These are phyloP conservation scores for Nudaria mundana DNA, from an alignment of 2,888 invertebrate species.

Conservation along the genomic window DNA sequence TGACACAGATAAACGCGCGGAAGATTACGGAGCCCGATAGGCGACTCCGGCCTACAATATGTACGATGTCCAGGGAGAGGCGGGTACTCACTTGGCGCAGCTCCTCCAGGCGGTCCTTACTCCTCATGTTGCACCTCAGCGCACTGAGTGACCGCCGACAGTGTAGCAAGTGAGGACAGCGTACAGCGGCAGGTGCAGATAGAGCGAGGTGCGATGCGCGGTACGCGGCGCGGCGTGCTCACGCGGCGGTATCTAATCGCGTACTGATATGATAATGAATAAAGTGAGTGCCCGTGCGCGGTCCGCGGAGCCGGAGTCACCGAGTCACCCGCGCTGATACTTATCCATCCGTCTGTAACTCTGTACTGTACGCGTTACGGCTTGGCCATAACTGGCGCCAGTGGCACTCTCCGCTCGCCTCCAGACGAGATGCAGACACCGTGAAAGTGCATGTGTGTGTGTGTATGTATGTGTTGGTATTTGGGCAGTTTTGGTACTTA, in stretches of 20 bases:
- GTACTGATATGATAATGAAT: conserved; percentile 32
- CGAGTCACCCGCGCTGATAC: too few species aligned
- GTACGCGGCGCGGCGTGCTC: conserved; percentile 37
- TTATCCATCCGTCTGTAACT: too few species aligned
- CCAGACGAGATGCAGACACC: too few species aligned
- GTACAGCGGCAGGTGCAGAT: background rate
- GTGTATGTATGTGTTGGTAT: too few species aligned
- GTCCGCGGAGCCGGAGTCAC: background rate
- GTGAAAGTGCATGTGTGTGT: too few species aligned
- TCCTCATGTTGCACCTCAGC: conserved; percentile 58
- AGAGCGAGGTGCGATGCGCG: conserved; percentile 5
- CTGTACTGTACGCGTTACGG: too few species aligned
- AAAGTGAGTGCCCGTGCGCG: conserved; percentile 32
- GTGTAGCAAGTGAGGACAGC: too few species aligned
- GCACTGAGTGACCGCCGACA: too few species aligned
- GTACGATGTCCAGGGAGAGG: background rate
- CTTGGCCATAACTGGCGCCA: too few species aligned
- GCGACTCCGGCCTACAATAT: background rate
- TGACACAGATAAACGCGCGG: conserved; percentile 5
- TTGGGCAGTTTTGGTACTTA: too few species aligned
- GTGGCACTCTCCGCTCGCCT: too few species aligned
- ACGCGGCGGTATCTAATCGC: conserved; percentile 67
- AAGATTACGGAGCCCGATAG: background rate
- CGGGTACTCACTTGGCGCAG: conserved; percentile 60
- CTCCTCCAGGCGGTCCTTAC: conserved; percentile 69